A percentile compares a stretch with the other conserved stretches of the same genome.
phyloP scores from a whole-genome alignment of 2,797 vertebrate species.

The Notolepis coatsorum region DNA sequence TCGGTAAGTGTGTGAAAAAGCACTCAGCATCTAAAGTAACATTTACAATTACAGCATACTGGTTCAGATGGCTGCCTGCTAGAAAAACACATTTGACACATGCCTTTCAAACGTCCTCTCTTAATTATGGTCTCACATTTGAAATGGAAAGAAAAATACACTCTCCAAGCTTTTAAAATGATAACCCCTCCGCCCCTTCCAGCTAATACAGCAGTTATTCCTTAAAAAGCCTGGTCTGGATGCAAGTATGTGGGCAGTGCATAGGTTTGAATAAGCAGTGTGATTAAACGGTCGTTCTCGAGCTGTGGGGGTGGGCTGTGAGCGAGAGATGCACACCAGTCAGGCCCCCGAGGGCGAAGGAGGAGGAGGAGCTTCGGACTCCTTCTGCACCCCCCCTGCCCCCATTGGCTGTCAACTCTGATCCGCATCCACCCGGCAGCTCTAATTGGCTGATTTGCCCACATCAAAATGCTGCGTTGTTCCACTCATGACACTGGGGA shows the following conservation, averaged over 20 bases:
- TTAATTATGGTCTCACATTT: too few relatives aligned
- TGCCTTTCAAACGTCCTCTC: too few relatives aligned
- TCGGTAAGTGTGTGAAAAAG: too few relatives aligned
- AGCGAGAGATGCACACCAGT: conserved; percentile 65
- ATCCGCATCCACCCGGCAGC: conserved; percentile 59
- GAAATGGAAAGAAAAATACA: too few relatives aligned
- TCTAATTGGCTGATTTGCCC: conserved; percentile 72
- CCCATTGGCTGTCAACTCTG: conserved; percentile 73
- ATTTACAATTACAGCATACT: too few relatives aligned
- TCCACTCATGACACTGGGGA: conserved; percentile 58
- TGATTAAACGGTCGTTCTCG: conserved; percentile 55
- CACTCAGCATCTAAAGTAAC: too few relatives aligned
- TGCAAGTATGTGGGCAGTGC: conserved; percentile 31
- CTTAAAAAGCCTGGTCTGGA: conserved; percentile 13
- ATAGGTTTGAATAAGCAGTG: conserved; percentile 62
- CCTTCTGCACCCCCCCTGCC: conserved; percentile 67
- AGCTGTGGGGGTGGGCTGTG: conserved; percentile 46
- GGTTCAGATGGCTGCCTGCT: too few relatives aligned
- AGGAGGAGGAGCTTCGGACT: conserved; percentile 57
- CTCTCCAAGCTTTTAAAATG: conserved; percentile 6
- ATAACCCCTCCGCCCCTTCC: conserved; percentile 3
- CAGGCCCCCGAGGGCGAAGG: conserved; percentile 57
- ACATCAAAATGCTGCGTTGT: too few relatives aligned
- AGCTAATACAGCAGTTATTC: conserved; percentile 4
- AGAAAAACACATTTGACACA: too few relatives aligned